phyloP scores from a whole-genome alignment of 2,113 vertebrate species.

The Rhinichthys klamathensis region DNA sequence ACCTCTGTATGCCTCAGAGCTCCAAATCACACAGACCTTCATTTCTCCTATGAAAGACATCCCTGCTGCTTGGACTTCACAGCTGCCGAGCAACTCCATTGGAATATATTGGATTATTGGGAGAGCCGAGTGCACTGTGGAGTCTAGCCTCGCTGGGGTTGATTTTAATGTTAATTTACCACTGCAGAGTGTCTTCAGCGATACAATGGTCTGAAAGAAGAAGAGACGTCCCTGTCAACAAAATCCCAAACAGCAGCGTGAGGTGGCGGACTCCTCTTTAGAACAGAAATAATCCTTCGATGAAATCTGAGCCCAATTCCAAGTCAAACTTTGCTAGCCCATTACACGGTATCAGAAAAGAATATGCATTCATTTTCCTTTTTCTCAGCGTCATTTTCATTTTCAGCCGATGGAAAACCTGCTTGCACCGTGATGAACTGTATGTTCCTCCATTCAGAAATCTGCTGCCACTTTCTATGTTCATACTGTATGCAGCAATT shows the following conservation, averaged over 20 bases:
- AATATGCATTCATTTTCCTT: conserved; percentile 61
- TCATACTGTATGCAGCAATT: neutral
- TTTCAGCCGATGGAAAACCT: neutral
- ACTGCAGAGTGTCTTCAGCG: conserved; percentile 79
- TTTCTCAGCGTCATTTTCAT: conserved; percentile 25
- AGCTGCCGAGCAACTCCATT: conserved; percentile 77
- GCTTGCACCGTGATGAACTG: neutral
- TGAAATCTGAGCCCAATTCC: conserved; percentile 57
- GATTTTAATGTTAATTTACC: conserved; percentile 92
- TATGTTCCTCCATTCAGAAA: neutral
- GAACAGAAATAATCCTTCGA: conserved; percentile 49
- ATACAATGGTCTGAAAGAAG: conserved; percentile 84
- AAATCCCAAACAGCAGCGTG: conserved; percentile 80
- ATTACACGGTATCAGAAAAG: conserved; percentile 56
- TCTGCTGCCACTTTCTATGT: neutral
- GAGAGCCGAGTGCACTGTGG: conserved; percentile 80
- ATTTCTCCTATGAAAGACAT: conserved; percentile 82
- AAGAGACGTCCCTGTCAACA: conserved; percentile 81
- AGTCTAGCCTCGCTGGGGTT: conserved; percentile 78
- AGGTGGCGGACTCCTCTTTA: conserved; percentile 64
- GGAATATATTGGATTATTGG: conserved; percentile 91
- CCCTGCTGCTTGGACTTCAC: conserved; percentile 85
- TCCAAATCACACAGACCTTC: conserved; percentile 82
- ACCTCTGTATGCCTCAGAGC: conserved; percentile 81
- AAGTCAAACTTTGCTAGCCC: conserved; percentile 63